These are phyloP conservation scores for Euplexia lucipara DNA, from an alignment of 2,888 invertebrate species.

Conservation along the genomic window DNA sequence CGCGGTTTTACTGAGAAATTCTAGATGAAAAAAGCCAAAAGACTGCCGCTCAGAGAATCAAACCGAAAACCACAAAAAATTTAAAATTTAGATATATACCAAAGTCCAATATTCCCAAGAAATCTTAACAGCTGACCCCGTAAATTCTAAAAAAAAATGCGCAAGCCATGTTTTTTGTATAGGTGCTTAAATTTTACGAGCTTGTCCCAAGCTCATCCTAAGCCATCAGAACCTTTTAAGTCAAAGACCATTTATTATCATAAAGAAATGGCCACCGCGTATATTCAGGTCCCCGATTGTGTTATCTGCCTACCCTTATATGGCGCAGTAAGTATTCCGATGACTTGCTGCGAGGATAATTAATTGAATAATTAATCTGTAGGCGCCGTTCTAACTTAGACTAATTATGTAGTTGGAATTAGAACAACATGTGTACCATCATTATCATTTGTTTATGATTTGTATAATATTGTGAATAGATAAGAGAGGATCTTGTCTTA, in stretches of 20 bases:
- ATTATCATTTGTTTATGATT: too few species aligned
- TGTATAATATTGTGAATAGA: too few species aligned
- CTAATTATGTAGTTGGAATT: too few species aligned
- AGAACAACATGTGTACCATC: too few species aligned
- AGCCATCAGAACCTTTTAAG: conserved; percentile 26
- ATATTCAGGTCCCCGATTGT: conserved; percentile 45
- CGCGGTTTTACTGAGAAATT: too few species aligned
- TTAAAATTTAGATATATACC: too few species aligned
- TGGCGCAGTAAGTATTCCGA: conserved; percentile 32
- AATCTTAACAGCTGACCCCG: neutral
- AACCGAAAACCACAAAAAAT: too few species aligned
- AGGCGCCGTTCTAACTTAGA: conserved; percentile 4
- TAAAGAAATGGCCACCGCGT: conserved; percentile 45
- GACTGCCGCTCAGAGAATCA: too few species aligned
- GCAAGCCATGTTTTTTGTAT: conserved; percentile 6
- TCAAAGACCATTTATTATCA: conserved; percentile 44
- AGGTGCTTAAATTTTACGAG: conserved; percentile 37
- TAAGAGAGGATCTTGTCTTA: too few species aligned
- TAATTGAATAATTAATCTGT: conserved; percentile 44
- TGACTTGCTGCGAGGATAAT: conserved; percentile 24
- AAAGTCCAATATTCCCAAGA: neutral
- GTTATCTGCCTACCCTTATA: conserved; percentile 39
- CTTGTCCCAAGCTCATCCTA: conserved; percentile 8
- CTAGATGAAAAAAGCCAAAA: too few species aligned
- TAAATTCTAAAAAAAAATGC: neutral